Conservation (phyloP, 2,797 vertebrate genomes). For the Eidolon dupreanum region DNA sequence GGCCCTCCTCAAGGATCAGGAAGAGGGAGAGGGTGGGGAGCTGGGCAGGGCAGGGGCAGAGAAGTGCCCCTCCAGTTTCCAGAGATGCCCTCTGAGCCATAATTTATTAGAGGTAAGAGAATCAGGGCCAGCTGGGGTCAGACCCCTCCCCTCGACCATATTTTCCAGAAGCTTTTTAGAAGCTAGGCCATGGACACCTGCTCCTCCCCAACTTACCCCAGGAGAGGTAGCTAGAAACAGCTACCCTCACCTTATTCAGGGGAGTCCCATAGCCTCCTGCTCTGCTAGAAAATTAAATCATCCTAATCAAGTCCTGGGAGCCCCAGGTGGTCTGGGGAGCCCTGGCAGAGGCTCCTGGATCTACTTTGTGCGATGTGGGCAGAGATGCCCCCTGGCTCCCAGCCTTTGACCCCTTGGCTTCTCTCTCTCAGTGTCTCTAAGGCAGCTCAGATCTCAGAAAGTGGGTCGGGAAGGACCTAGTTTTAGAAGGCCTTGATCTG, state of each 20-base stretch:
- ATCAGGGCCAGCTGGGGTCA: neutral
- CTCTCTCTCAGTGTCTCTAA: neutral
- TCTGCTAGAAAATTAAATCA: neutral
- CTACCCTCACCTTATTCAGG: neutral
- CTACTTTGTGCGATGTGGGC: rapidly evolving
- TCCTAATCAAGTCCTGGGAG: neutral
- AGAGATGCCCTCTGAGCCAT: neutral
- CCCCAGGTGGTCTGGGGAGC: rapidly evolving
- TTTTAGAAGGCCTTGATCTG: neutral
- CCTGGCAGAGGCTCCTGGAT: neutral
- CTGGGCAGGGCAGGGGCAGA: neutral
- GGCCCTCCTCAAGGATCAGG: neutral
- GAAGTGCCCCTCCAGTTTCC: neutral
- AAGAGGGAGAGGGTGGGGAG: neutral
- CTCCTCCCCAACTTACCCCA: neutral
- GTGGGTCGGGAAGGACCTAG: neutral
- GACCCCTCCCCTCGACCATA: too few relatives aligned
- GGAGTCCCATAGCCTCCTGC: neutral
- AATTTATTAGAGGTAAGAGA: neutral
- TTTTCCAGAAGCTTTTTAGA: neutral
- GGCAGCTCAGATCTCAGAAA: neutral
- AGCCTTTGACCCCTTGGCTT: neutral
- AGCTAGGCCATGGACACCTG: neutral
- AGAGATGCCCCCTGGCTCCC: neutral
- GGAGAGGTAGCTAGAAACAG: neutral